Percentiles rank a stretch among this genome's conserved stretches.
These are phyloP conservation scores for Thereva unica DNA, from an alignment of 2,888 invertebrate genomes.

Conservation along the genomic window DNA sequence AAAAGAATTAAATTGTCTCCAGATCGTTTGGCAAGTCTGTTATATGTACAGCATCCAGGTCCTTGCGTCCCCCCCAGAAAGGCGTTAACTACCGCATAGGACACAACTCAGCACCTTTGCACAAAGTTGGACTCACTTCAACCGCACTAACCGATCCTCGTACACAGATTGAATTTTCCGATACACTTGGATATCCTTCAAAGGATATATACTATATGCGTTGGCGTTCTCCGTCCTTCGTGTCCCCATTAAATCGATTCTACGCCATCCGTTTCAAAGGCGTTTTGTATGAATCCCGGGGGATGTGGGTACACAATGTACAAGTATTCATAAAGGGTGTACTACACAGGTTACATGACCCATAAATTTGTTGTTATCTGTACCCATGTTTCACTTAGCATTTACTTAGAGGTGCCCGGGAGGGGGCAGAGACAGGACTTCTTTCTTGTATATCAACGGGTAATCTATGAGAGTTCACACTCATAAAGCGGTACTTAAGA, in stretches of 20 bases:
- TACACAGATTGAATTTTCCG: background rate
- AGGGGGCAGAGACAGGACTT: background rate
- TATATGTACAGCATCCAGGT: background rate
- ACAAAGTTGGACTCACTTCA: too few species aligned
- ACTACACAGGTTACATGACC: constrained; percentile 37
- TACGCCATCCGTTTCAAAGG: constrained; percentile 16
- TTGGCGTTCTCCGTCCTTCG: constrained; percentile 1
- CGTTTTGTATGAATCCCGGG: background rate
- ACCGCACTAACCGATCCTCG: too few species aligned
- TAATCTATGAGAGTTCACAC: constrained; percentile 27
- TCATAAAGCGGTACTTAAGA: constrained; percentile 30
- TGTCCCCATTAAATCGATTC: constrained; percentile 6
- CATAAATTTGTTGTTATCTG: constrained; percentile 39
- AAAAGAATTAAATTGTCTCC: constrained; percentile 31
- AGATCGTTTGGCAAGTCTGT: background rate
- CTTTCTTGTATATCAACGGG: constrained; percentile 6
- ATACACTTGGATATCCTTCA: background rate
- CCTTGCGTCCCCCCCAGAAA: background rate
- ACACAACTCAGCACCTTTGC: too few species aligned
- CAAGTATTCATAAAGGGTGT: constrained; percentile 13
- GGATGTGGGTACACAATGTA: background rate
- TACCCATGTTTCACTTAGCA: constrained; percentile 37
- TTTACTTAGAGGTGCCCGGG: background rate
- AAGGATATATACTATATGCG: constrained; percentile 3
- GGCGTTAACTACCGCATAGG: too few species aligned